A percentile compares a stretch with the other conserved stretches of the same genome.
Evolutionary conservation across 2,888 invertebrate species (phyloP).

Genomic region (Orthosia gracilis): DNA sequence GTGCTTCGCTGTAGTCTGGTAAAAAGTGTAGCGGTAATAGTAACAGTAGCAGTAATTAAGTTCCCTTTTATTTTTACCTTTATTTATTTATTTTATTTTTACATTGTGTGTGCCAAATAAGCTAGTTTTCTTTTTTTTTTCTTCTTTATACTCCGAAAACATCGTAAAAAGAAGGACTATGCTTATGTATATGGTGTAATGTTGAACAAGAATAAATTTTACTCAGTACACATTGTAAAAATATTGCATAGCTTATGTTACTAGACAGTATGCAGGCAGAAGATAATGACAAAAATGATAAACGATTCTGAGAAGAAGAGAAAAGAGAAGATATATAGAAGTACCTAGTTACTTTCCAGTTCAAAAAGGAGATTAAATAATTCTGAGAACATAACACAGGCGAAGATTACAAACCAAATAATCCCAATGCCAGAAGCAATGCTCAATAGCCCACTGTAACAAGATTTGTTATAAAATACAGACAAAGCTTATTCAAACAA

Average conservation of each 20-base stretch:
- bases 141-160: too few species aligned
- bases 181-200: neutral
- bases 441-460: too few species aligned
- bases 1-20: too few species aligned
- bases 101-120: too few species aligned
- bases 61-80: too few species aligned
- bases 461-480: constrained; percentile 9
- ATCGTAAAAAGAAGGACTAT: too few species aligned
- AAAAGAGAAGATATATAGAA: neutral
- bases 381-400: neutral
- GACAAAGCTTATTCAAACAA: constrained; percentile 17
- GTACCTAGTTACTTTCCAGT: neutral
- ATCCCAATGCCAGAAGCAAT: too few species aligned
- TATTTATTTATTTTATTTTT: too few species aligned
- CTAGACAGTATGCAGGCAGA: neutral
- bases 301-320: neutral
- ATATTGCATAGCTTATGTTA: neutral
- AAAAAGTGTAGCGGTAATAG: too few species aligned
- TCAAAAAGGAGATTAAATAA: neutral
- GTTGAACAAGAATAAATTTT: neutral
- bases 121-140: too few species aligned
- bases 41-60: too few species aligned
- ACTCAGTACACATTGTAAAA: neutral
- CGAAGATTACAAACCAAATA: neutral
- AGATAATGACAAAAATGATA: too few species aligned